Base-by-base conservation (phyloP, 2,113 vertebrate species). In the Larimichthys polyactis region DNA sequence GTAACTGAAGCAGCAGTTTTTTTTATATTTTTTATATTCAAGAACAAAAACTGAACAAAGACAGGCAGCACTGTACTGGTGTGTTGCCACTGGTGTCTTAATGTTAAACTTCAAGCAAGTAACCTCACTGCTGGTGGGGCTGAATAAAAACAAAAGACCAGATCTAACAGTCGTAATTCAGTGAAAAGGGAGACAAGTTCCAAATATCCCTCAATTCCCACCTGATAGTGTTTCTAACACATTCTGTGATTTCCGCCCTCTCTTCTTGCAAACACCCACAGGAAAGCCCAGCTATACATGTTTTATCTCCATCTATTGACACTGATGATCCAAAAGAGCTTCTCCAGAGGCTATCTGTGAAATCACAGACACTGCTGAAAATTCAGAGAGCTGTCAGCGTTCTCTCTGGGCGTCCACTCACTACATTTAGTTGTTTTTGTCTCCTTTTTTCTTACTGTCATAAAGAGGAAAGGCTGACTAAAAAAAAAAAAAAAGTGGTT, bases 241-340 rank as follows among this genome's bases (percentile, higher is more conserved):
- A 62, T 57, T 63, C 57, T 57, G 52, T 83, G 80, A 79, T 83
- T 82, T 74, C 60, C 27, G 48, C 29, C 67, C 20, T 83, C 49
- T 78, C 49, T 67, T 81, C 69, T 79, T 43, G 27, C 51, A 70
- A 75, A 89, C 66, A 80, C 83, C 81, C 77, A 80, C 71, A 85
- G 83, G 83, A 81, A 87, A 83, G 81, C 40, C 16, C 58, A 64
- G 79, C 77, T 84, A 59, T 83, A 67, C 83, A 87, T 71, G 49
- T 86, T 91, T 87, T 85, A 88, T 88, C 82, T 89, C 85, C 72
- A 62, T 87, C 84, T 92, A 82, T 81, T 88, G 89, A 92, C 86
- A 89, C 75, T 83, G 83, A 92, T 86, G 78, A 79, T 81, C 77
- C 87, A 63, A 84, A 87, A 85, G 76, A 68, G 72, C 59, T 85